Evolutionary conservation across 1,140 invertebrate species (phyloP).

Genomic region (Panagrolaimus sp.): DNA sequence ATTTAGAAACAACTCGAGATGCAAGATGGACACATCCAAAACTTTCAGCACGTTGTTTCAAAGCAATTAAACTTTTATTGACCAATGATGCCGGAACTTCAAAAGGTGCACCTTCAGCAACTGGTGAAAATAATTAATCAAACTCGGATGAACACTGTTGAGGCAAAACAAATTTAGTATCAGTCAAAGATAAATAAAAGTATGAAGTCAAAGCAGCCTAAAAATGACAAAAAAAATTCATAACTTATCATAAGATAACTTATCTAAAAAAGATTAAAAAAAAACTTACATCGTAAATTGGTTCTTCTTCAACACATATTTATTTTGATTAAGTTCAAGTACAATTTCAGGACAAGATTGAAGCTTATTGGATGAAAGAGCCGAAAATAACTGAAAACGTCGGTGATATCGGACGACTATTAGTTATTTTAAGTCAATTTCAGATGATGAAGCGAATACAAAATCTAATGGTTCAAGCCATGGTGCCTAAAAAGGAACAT

Average conservation of each 20-base stretch:
- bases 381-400: neutral
- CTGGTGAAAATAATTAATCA: neutral
- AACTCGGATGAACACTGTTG: neutral
- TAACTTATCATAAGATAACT: too few species aligned
- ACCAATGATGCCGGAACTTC: neutral
- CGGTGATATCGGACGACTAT: neutral
- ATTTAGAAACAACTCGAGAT: neutral
- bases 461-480: too few species aligned
- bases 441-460: neutral
- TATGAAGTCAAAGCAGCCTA: slow-evolving; percentile 2
- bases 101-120: slow-evolving; percentile 2
- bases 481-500: too few species aligned
- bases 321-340: neutral
- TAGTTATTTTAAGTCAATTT: neutral
- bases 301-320: neutral
- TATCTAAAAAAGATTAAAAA: slow-evolving; percentile 3
- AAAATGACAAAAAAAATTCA: too few species aligned
- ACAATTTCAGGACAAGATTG: neutral
- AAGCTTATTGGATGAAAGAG: slow-evolving; percentile 3
- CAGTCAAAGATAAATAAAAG: neutral
- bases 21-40: neutral
- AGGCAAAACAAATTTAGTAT: neutral
- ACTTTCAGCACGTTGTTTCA: neutral
- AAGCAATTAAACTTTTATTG: neutral
- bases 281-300: neutral